Percentiles rank a stretch among this genome's conserved stretches.
Conservation (phyloP, 2,888 invertebrate genomes). For the Leptopilina myrica region DNA sequence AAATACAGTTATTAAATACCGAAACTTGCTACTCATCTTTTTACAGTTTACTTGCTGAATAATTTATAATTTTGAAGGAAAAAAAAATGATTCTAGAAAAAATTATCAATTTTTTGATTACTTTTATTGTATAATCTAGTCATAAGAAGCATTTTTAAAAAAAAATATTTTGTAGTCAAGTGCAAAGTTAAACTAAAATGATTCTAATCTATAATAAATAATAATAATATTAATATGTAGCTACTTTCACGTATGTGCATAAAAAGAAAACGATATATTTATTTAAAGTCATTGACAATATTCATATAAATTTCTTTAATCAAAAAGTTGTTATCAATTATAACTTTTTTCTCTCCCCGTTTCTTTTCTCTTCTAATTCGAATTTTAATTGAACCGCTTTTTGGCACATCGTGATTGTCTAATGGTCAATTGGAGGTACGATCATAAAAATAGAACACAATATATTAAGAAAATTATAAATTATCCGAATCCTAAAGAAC, state of each 20-base stretch:
- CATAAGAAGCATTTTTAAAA: constrained; percentile 41
- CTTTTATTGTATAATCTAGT: background rate
- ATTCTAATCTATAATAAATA: constrained; percentile 28
- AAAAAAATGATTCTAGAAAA: background rate
- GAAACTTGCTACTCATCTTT: background rate
- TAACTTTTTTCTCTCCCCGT: background rate
- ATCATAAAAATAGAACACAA: constrained; percentile 49
- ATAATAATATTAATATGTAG: constrained; percentile 25
- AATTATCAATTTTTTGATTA: background rate
- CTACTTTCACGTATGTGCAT: constrained; percentile 38
- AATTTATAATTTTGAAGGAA: background rate
- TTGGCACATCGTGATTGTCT: constrained; percentile 64
- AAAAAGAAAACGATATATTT: background rate
- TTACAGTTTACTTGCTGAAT: background rate
- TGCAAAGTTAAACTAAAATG: constrained; percentile 14
- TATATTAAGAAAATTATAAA: constrained; percentile 51
- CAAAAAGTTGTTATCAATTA: background rate
- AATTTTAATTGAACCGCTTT: constrained; percentile 46
- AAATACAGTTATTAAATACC: no score
- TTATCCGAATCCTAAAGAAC: background rate
- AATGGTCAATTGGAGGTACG: constrained; percentile 51
- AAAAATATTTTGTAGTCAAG: constrained; percentile 45
- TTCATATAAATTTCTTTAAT: background rate
- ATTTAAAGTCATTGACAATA: background rate
- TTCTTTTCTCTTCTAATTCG: background rate